Percentiles rank a stretch among this genome's conserved stretches.
Conservation (phyloP, 2,797 vertebrate genomes). For the Fistularia commersonii region DNA sequence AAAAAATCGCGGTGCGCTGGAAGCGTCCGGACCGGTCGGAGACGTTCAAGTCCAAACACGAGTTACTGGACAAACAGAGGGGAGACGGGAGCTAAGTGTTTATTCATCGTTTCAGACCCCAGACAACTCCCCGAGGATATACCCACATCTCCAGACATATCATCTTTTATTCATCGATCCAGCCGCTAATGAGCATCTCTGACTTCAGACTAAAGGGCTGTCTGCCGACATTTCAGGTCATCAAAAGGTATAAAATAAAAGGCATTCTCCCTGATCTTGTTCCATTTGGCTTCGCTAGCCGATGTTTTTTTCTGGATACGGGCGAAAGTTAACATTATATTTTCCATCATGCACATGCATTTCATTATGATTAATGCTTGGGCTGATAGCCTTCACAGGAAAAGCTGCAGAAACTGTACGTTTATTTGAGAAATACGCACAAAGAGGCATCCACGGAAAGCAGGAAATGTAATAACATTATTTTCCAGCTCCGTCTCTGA, state of each 20-base stretch:
- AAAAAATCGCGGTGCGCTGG: neutral
- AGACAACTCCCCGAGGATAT: conserved; percentile 49
- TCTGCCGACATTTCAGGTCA: conserved; percentile 27
- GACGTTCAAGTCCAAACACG: conserved; percentile 3
- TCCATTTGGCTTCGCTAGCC: neutral
- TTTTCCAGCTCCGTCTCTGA: conserved; percentile 11
- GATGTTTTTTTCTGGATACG: neutral
- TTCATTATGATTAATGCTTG: no score
- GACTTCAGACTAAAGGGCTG: conserved; percentile 20
- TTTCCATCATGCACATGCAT: no score
- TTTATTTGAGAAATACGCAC: no score
- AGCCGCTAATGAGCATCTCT: conserved; percentile 65
- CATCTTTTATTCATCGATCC: conserved; percentile 72
- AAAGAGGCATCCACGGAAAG: neutral
- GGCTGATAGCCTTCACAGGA: no score
- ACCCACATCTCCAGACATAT: conserved; percentile 59
- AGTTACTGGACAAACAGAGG: conserved; percentile 6
- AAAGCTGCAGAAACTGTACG: no score
- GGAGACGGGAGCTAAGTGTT: conserved; percentile 33
- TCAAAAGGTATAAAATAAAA: conserved; percentile 20
- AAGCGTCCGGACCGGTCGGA: conserved; percentile 2
- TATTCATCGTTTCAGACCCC: conserved; percentile 52
- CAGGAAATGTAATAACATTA: conserved; percentile 30
- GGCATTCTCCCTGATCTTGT: neutral
- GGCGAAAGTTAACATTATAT: no score